Evolutionary conservation across 2,113 vertebrate species (phyloP).

Genomic region (Cebus imitator): DNA sequence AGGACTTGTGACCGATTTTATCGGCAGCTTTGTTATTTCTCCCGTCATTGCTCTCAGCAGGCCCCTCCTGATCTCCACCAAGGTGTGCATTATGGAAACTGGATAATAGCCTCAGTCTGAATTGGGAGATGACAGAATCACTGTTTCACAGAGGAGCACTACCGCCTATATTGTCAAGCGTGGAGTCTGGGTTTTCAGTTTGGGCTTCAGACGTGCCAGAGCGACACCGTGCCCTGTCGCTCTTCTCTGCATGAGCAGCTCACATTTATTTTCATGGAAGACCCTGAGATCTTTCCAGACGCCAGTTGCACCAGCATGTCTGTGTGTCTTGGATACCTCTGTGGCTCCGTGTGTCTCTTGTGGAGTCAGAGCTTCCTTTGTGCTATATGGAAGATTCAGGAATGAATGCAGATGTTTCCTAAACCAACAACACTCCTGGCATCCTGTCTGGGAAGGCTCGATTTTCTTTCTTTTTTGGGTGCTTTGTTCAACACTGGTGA

Average conservation of each 20-base stretch:
- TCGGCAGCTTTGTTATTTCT: not conserved
- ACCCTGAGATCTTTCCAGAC: not conserved
- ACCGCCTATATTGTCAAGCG: not conserved
- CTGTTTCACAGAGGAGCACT: not conserved
- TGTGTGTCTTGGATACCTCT: not conserved
- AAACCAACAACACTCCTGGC: not conserved
- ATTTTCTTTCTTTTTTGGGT: not conserved
- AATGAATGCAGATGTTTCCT: not conserved
- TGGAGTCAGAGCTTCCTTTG: not conserved
- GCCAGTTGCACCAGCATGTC: not conserved
- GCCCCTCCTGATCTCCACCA: not conserved
- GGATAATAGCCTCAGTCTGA: not conserved
- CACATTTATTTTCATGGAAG: not conserved
- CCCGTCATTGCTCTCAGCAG: not conserved
- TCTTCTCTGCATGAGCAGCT: not conserved
- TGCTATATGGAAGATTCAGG: not conserved
- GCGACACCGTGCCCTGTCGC: not conserved
- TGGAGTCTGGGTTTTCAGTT: not conserved
- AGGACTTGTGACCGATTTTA: not conserved
- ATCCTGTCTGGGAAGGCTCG: not conserved
- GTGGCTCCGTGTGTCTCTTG: not conserved
- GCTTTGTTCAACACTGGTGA: not conserved
- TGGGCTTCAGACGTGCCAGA: not conserved
- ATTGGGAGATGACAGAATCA: not conserved
- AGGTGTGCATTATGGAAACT: not conserved